phyloP scores from a whole-genome alignment of 2,797 vertebrate genomes.

The Chelmon rostratus region DNA sequence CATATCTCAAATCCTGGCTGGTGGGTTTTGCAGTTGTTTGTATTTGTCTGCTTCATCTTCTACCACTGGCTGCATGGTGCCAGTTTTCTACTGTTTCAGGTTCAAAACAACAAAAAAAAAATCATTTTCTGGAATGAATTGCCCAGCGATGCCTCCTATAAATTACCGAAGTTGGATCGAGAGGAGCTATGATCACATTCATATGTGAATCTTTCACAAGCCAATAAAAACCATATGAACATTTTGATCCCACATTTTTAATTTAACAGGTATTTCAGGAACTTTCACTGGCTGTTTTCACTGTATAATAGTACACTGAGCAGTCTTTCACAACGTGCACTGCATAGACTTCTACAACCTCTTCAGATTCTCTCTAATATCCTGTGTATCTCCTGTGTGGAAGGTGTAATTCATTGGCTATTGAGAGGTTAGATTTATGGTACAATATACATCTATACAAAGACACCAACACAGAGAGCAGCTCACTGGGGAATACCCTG shows the following conservation, averaged over 20 bases:
- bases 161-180: neutral
- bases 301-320: neutral
- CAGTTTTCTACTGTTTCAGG: neutral
- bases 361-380: neutral
- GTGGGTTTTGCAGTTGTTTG: neutral
- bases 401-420: slow-evolving; percentile 14
- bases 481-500: slow-evolving; percentile 49
- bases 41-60: slow-evolving; percentile 1
- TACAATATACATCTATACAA: slow-evolving; percentile 36
- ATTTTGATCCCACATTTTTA: neutral
- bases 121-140: neutral
- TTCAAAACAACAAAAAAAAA: neutral
- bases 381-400: slow-evolving; percentile 1
- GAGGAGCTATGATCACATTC: neutral
- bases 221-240: neutral
- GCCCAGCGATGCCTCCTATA: neutral
- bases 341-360: neutral
- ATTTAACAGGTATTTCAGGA: neutral
- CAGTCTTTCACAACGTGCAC: neutral
- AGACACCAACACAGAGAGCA: slow-evolving; percentile 44
- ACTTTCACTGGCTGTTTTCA: neutral
- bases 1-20: neutral
- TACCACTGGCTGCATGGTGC: no score
- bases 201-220: neutral
- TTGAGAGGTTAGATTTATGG: slow-evolving; percentile 56